Conservation (phyloP, 1,140 invertebrate species). For the Drosophila tsacasi region DNA sequence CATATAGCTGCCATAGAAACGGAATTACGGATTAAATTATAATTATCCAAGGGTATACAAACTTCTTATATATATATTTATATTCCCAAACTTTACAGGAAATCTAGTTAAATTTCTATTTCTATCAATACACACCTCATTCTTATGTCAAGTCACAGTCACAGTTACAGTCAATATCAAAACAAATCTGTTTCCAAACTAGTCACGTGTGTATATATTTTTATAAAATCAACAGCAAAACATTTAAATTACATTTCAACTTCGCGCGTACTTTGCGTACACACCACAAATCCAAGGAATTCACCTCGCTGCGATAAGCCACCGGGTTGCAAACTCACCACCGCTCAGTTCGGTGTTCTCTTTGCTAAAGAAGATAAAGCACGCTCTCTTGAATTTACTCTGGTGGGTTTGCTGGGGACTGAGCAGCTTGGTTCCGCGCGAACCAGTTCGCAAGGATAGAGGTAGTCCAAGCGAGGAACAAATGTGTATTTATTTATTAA, state of each 20-base stretch:
- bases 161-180: not conserved
- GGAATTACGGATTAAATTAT: too few relatives aligned
- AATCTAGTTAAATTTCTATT: not conserved
- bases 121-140: not conserved
- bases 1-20: too few relatives aligned
- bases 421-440: conserved; percentile 9
- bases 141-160: not conserved
- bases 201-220: conserved; percentile 1
- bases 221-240: not conserved
- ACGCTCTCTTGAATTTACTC: conserved; percentile 2
- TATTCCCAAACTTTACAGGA: not conserved
- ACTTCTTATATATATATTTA: not conserved
- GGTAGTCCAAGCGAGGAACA: not conserved
- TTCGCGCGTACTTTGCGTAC: conserved; percentile 2
- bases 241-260: conserved; percentile 12
- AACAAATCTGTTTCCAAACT: not conserved
- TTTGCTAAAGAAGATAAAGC: not conserved
- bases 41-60: too few relatives aligned
- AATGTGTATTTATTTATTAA: not conserved
- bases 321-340: conserved; percentile 16
- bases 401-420: conserved; percentile 13
- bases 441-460: conserved; percentile 3
- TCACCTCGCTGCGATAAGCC: conserved; percentile 5
- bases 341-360: not conserved
- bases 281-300: not conserved